These are phyloP conservation scores for Pedicia rivosa DNA, from an alignment of 2,888 invertebrate genomes.

Conservation along the genomic window DNA sequence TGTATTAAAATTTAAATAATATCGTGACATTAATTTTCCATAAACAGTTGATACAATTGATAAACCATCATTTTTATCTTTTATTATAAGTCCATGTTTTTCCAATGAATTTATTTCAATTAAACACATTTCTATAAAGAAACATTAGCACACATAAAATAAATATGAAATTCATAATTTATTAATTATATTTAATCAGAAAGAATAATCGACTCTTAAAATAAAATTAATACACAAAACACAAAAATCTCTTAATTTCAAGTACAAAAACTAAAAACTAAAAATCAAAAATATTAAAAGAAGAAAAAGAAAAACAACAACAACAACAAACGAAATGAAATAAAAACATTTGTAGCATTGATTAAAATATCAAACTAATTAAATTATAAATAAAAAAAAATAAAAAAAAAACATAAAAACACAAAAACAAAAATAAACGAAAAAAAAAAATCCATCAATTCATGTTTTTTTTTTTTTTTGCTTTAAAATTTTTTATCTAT, in stretches of 20 bases:
- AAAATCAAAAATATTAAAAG: neutral
- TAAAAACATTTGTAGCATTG: neutral
- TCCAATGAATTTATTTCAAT: conserved; percentile 51
- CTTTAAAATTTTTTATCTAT: neutral
- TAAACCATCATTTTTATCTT: conserved; percentile 37
- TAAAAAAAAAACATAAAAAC: neutral
- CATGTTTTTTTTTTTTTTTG: neutral
- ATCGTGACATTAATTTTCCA: conserved; percentile 56
- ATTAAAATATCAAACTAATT: neutral
- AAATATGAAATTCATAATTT: neutral
- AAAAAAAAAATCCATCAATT: neutral
- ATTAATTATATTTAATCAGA: too few relatives aligned
- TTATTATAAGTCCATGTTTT: conserved; percentile 42
- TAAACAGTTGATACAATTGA: conserved; percentile 43
- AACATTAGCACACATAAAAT: neutral
- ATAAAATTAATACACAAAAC: too few relatives aligned
- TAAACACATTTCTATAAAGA: conserved; percentile 47
- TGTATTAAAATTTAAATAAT: conserved; percentile 52
- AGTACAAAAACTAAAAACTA: neutral
- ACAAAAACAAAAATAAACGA: neutral
- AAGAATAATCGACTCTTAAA: too few relatives aligned
- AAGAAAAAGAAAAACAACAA: neutral
- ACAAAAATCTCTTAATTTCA: neutral
- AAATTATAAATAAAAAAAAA: neutral
- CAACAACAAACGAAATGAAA: neutral